Conservation (phyloP, 2,113 vertebrate genomes). For the Sylvia atricapilla region DNA sequence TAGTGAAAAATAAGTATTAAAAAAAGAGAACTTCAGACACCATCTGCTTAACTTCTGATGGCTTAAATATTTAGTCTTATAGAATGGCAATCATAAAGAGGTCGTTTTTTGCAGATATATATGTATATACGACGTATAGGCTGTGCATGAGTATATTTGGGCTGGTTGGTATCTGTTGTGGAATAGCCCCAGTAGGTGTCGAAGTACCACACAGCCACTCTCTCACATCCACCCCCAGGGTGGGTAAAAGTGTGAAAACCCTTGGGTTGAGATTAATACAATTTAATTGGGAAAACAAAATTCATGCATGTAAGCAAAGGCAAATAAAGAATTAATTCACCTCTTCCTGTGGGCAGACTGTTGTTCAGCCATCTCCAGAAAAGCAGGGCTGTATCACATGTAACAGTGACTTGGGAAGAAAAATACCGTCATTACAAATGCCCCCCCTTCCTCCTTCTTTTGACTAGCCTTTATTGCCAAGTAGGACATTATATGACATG, state of each 20-base stretch:
- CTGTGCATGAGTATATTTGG: neutral
- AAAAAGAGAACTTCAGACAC: neutral
- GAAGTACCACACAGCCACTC: neutral
- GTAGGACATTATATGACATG: too few relatives aligned
- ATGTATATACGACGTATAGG: neutral
- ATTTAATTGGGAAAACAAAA: neutral
- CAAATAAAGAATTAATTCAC: neutral
- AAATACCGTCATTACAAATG: neutral
- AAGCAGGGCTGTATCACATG: fast-evolving
- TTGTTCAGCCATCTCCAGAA: neutral
- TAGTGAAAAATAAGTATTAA: neutral
- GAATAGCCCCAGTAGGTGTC: neutral
- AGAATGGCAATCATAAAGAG: neutral
- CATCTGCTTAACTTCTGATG: neutral
- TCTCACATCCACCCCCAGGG: fast-evolving
- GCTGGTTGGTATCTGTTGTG: neutral
- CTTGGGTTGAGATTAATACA: neutral
- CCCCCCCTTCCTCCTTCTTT: neutral
- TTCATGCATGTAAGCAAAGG: neutral
- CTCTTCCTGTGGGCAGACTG: neutral
- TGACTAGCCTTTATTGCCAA: neutral
- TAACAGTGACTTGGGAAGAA: neutral
- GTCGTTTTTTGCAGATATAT: neutral
- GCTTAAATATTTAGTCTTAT: neutral
- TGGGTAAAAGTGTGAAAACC: neutral